Evolutionary conservation across 2,797 vertebrate genomes (phyloP), one percentile per base, ranked within the genome.

Genomic region (Etheostoma perlongum): DNA sequence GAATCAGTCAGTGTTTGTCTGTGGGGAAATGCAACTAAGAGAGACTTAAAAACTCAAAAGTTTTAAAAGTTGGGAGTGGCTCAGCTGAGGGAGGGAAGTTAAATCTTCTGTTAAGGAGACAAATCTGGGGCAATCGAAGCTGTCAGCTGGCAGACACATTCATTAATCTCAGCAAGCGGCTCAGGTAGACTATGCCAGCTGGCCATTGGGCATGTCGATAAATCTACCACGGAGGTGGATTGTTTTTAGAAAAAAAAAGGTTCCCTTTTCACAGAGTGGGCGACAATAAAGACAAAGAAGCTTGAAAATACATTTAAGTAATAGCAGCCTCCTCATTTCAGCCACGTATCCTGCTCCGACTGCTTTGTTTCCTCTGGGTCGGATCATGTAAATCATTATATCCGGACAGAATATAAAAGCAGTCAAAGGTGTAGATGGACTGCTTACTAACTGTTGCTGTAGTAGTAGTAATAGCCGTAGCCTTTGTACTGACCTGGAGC

Each of bases 401-500:
- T 74, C 11, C 21, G 30, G 21, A 72, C 15, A 71, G 9, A 36
- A 40, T 67, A 13, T 21, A 51, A 59, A 70, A 25, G 33, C 61
- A 40, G 47, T 51, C 9, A 73, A 25, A 61, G 65, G 11, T 58
- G 33, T 64, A 3, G 19, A 11, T 18, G 4, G 19, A 70, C 25
- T 52, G 55, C 46, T 49, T 23, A 27, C 27, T 44, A 52, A 55
- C 58, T 46, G 51, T 52, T 49, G 30, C 67, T 51, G 52, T 65
- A 42, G 46, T 4, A 23, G 69, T n/a, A 44, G 51, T 27, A 42
- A 79, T 14, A 73, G 61, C 51, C 55, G 64, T 42, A 42, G 58
- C 16, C 5, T 75, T 46, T 68, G 10, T n/a, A 95, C 97, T 93
- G 72, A 99, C 98, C 98, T 99, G 94, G 97, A 96, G 85, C 97